phyloP scores from a whole-genome alignment of 1,140 invertebrate species.

The Drosophila parabipectinata region DNA sequence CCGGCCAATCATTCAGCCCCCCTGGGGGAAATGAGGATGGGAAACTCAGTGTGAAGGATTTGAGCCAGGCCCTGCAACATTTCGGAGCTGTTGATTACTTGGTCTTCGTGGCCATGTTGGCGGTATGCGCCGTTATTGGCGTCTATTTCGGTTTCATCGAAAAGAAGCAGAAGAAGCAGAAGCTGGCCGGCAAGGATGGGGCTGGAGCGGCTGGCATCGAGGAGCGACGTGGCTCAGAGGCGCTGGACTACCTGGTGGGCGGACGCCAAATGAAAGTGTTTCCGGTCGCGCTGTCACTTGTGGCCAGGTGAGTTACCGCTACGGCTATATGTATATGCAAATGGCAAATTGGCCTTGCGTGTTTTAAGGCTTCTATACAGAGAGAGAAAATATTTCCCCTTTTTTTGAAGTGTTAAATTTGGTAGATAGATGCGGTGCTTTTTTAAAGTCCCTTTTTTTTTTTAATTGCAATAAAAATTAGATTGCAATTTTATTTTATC shows the following conservation, averaged over 20 bases:
- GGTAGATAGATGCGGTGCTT: no score
- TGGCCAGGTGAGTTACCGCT: constrained; percentile 88
- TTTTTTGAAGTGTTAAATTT: no score
- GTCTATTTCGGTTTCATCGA: constrained; percentile 90
- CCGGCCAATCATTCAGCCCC: constrained; percentile 19
- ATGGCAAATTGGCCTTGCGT: constrained; percentile 33
- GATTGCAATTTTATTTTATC: no score
- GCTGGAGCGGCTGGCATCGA: constrained; percentile 81
- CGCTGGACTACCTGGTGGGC: constrained; percentile 92
- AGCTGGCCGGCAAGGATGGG: constrained; percentile 50
- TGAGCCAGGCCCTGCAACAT: constrained; percentile 85
- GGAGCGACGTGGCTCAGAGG: constrained; percentile 84
- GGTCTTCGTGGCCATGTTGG: constrained; percentile 89
- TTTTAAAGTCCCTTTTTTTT: no score
- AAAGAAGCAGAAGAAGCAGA: constrained; percentile 83
- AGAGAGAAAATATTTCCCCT: not conserved
- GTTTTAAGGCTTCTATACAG: constrained; percentile 11
- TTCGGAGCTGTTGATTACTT: constrained; percentile 89
- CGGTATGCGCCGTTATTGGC: constrained; percentile 88
- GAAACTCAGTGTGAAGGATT: constrained; percentile 84
- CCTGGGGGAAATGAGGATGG: constrained; percentile 20
- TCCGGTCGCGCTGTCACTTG: constrained; percentile 91
- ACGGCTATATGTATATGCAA: constrained; percentile 44
- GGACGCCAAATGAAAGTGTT: constrained; percentile 92
- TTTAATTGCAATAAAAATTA: no score